phyloP scores from a whole-genome alignment of 2,797 vertebrate genomes.

The Stomatorhinus walkeri region DNA sequence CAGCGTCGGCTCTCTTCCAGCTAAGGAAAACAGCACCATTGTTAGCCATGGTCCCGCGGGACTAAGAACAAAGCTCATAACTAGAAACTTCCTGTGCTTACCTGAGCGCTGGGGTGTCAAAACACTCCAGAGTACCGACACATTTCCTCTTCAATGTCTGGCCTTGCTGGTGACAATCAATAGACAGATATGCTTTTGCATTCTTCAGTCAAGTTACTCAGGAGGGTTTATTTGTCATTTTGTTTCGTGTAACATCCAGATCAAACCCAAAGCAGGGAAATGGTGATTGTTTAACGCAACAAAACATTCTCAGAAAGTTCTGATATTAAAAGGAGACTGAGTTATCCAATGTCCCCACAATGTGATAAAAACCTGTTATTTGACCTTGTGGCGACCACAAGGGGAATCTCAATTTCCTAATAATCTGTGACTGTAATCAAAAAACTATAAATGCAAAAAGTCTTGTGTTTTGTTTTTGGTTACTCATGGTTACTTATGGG shows the following conservation, averaged over 20 bases:
- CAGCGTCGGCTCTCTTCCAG: neutral
- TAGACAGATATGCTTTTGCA: neutral
- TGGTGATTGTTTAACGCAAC: neutral
- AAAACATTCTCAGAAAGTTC: neutral
- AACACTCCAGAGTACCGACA: neutral
- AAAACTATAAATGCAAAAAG: neutral
- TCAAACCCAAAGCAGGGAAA: neutral
- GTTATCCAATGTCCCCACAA: neutral
- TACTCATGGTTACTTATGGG: neutral
- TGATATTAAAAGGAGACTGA: neutral
- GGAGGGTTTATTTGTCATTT: neutral
- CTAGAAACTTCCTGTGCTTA: neutral
- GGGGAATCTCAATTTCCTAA: neutral
- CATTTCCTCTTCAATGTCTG: neutral
- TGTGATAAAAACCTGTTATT: neutral
- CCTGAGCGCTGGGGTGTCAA: neutral
- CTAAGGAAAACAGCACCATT: conserved; percentile 8
- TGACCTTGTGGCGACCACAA: neutral
- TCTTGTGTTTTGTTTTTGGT: neutral
- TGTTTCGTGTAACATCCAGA: neutral
- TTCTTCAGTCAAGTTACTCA: neutral
- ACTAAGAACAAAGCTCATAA: neutral
- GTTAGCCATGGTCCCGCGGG: neutral
- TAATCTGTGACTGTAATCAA: neutral
- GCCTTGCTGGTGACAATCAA: neutral